Evolutionary conservation across 2,888 invertebrate species (phyloP).

Genomic region (Dasypogon diadema): DNA sequence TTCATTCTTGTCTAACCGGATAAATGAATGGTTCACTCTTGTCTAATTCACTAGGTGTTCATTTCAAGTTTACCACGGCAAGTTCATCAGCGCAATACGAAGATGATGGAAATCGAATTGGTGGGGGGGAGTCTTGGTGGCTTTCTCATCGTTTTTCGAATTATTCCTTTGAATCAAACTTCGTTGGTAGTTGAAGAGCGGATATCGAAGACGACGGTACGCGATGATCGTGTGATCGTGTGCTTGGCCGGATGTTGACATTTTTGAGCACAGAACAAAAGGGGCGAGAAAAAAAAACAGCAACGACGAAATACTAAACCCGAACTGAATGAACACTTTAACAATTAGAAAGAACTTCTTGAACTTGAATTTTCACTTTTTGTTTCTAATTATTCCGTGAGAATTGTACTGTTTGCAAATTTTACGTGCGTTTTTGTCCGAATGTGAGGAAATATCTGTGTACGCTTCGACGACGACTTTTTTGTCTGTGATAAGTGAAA

Average conservation of each 20-base stretch:
- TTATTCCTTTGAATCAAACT: background rate
- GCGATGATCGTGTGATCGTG: conserved; percentile 38
- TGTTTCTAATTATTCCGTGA: conserved; percentile 36
- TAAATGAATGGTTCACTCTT: too few relatives aligned
- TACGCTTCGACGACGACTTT: background rate
- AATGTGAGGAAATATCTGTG: background rate
- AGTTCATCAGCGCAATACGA: background rate
- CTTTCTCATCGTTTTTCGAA: conserved; percentile 8
- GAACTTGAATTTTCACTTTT: background rate
- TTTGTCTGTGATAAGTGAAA: conserved; percentile 19
- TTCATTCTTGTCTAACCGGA: background rate
- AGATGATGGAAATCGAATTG: background rate
- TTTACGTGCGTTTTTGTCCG: conserved; percentile 25
- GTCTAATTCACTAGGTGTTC: too few relatives aligned
- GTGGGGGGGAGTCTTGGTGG: conserved; percentile 2
- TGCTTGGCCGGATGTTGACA: conserved; percentile 54
- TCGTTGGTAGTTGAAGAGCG: conserved; percentile 55
- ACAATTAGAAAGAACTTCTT: background rate
- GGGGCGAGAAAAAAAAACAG: background rate
- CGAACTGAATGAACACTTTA: background rate
- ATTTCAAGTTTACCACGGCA: too few relatives aligned
- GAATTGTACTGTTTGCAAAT: conserved; percentile 28
- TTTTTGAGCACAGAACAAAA: conserved; percentile 25
- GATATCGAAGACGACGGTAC: conserved; percentile 52
- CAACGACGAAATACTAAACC: background rate